These are phyloP conservation scores for Myopa tessellatipennis DNA, from an alignment of 2,888 invertebrate species.

Conservation along the genomic window DNA sequence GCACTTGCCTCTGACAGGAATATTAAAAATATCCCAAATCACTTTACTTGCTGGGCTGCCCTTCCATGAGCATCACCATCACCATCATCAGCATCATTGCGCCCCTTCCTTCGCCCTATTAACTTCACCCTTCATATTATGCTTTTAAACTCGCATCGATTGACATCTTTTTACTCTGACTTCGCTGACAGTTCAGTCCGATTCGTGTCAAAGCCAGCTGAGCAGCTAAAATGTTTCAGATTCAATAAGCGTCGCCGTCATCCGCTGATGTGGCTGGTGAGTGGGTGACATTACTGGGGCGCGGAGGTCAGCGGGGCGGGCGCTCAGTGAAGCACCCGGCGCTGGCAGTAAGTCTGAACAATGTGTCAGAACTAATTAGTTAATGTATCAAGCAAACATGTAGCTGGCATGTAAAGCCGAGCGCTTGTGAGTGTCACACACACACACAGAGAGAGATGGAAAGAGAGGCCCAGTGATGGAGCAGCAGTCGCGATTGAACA, in stretches of 20 bases:
- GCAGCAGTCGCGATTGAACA: background rate
- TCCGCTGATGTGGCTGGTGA: background rate
- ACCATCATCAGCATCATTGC: background rate
- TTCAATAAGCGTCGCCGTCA: slow-evolving; percentile 33
- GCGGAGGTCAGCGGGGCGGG: background rate
- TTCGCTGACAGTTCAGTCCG: slow-evolving; percentile 36
- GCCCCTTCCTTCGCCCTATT: background rate
- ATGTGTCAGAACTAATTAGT: slow-evolving; percentile 51
- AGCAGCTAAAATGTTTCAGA: slow-evolving; percentile 29
- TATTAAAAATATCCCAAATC: slow-evolving; percentile 10
- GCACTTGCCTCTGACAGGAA: slow-evolving; percentile 29
- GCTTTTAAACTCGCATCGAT: background rate
- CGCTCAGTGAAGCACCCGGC: background rate
- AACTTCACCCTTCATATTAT: background rate
- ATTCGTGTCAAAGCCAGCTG: slow-evolving; percentile 43
- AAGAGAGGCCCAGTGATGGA: background rate
- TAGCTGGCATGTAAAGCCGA: slow-evolving; percentile 38
- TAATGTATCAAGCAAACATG: slow-evolving; percentile 43
- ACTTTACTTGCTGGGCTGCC: background rate
- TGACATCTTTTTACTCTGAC: background rate
- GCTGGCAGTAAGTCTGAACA: slow-evolving; percentile 30
- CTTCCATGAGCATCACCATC: background rate
- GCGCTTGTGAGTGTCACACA: background rate
- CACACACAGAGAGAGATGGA: background rate
- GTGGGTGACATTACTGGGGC: background rate